phyloP scores from a whole-genome alignment of 2,113 vertebrate species.

The Menura novaehollandiae region DNA sequence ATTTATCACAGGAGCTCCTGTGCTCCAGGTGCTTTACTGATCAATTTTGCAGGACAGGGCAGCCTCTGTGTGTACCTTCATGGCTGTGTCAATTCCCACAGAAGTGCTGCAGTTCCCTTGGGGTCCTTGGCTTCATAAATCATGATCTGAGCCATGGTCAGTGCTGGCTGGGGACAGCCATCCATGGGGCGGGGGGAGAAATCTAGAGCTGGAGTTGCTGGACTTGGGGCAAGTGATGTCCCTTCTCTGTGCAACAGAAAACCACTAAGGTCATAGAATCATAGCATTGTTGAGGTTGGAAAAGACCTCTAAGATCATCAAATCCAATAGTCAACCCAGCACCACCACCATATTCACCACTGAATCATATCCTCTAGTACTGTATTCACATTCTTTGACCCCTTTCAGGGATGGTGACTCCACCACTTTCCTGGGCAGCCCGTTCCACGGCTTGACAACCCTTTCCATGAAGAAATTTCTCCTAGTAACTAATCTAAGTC shows the following conservation, averaged over 20 bases:
- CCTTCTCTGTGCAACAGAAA: background rate
- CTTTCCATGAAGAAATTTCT: background rate
- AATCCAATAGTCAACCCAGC: background rate
- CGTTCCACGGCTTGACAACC: background rate
- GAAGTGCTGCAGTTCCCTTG: background rate
- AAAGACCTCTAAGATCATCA: background rate
- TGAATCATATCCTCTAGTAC: background rate
- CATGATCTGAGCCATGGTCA: background rate
- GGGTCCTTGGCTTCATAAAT: background rate
- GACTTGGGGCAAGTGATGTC: background rate
- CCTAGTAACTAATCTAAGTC: background rate
- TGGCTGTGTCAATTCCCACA: background rate
- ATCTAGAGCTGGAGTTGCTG: background rate
- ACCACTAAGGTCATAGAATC: background rate
- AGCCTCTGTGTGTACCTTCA: background rate
- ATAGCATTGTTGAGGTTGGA: background rate
- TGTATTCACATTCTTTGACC: background rate
- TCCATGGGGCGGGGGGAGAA: background rate
- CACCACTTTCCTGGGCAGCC: background rate
- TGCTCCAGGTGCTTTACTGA: background rate
- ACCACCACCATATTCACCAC: background rate
- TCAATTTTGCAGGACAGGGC: background rate
- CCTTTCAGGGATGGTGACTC: background rate
- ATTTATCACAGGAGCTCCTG: background rate
- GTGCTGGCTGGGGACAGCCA: background rate